These are phyloP conservation scores for Eretmochelys imbricata DNA, from an alignment of 2,113 vertebrate genomes.

Conservation along the genomic window DNA sequence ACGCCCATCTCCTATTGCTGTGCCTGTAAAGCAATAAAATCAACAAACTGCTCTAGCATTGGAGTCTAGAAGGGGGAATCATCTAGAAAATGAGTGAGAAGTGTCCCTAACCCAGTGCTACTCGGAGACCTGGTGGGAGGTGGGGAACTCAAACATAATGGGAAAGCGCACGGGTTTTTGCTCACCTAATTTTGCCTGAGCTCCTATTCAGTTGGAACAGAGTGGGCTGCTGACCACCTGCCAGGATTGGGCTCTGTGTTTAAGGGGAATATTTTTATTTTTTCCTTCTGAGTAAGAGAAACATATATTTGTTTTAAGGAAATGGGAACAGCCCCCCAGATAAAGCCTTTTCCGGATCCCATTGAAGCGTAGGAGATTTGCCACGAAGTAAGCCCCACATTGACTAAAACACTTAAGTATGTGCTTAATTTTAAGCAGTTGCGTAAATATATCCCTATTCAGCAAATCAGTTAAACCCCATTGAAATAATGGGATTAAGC, in stretches of 20 bases:
- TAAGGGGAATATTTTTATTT: neutral
- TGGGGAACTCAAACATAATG: neutral
- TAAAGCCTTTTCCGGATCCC: neutral
- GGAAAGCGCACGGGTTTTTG: neutral
- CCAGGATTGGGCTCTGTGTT: neutral
- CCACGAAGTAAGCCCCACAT: neutral
- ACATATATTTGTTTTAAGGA: neutral
- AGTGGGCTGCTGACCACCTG: neutral
- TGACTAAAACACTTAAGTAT: neutral
- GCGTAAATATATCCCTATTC: neutral
- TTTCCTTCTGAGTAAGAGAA: neutral
- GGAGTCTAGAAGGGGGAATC: too few relatives aligned
- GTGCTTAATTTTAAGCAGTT: fast-evolving
- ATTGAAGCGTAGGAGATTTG: neutral
- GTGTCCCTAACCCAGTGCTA: neutral
- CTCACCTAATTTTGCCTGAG: neutral
- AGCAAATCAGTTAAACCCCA: neutral
- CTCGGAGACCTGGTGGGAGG: neutral
- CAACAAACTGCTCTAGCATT: neutral
- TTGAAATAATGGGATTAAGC: neutral
- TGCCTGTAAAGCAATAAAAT: neutral
- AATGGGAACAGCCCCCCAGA: neutral
- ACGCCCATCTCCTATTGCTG: neutral
- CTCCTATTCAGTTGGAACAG: neutral
- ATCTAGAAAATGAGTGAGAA: neutral